Evolutionary conservation across 64 coral and sea anemone species (phyloP).

Genomic region (Pocillopora verrucosa): DNA sequence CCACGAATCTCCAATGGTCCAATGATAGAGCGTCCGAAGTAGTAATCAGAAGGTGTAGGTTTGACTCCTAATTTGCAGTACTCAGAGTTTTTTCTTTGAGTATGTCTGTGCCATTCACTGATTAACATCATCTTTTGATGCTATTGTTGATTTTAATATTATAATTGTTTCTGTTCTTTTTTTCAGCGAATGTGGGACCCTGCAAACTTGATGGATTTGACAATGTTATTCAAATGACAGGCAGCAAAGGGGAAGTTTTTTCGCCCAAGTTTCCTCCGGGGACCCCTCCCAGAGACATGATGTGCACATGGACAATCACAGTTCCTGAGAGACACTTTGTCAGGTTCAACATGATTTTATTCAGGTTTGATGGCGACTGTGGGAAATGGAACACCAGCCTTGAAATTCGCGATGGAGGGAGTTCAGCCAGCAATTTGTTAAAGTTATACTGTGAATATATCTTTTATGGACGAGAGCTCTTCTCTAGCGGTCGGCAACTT

Average conservation of each 20-base stretch:
- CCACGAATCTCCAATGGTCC: too few species aligned
- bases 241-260: background rate
- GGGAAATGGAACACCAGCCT: background rate
- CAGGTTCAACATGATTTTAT: background rate
- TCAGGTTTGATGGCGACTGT: background rate
- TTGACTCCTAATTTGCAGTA: too few species aligned
- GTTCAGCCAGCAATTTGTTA: conserved; percentile 16
- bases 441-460: background rate
- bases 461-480: background rate
- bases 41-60: too few species aligned
- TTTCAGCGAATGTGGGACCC: conserved; percentile 10
- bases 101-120: too few species aligned
- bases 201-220: conserved; percentile 7
- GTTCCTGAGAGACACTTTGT: conserved; percentile 28
- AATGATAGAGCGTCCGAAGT: too few species aligned
- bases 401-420: conserved; percentile 17
- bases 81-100: too few species aligned
- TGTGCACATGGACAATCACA: conserved; percentile 48
- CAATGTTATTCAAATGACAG: background rate
- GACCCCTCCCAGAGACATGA: background rate
- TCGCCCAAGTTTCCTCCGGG: conserved; percentile 31
- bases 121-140: too few species aligned
- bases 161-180: background rate
- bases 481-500: conserved; percentile 44
- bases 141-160: background rate